A percentile compares a stretch with the other conserved stretches of the same genome.
These are phyloP conservation scores for Plutella xylostella DNA, from an alignment of 2,888 invertebrate species.

Conservation along the genomic window DNA sequence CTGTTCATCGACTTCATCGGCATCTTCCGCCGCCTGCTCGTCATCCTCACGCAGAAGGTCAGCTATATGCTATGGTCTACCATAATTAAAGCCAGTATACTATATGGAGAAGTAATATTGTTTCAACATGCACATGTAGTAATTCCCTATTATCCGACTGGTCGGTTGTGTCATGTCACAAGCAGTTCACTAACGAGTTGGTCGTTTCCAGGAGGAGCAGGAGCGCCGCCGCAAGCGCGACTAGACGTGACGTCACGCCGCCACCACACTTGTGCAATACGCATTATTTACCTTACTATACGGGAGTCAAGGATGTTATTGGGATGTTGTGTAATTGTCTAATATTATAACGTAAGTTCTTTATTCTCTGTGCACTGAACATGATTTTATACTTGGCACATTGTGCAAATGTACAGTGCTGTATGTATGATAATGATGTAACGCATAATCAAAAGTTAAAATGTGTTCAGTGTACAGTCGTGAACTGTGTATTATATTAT, in stretches of 20 bases:
- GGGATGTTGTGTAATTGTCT: slow-evolving; percentile 6
- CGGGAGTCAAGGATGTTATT: neutral
- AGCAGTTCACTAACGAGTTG: neutral
- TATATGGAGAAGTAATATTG: neutral
- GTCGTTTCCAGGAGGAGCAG: slow-evolving; percentile 52
- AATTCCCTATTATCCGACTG: neutral
- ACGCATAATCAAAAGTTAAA: too few species aligned
- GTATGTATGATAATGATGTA: too few species aligned
- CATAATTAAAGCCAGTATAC: too few species aligned
- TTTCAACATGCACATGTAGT: neutral
- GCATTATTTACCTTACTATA: neutral
- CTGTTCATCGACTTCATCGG: slow-evolving; percentile 95
- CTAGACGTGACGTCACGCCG: slow-evolving; percentile 25
- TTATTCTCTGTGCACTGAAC: too few species aligned
- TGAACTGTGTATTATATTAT: neutral
- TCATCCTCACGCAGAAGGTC: slow-evolving; percentile 93
- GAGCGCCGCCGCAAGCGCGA: slow-evolving; percentile 64
- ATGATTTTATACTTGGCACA: too few species aligned
- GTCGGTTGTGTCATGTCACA: neutral
- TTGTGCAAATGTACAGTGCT: too few species aligned
- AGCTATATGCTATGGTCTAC: too few species aligned
- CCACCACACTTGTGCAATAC: neutral
- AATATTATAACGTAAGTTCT: too few species aligned
- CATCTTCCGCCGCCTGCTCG: slow-evolving; percentile 91
- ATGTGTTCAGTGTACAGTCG: neutral